Evolutionary conservation across 2,888 invertebrate genomes (phyloP).

Genomic region (Bombyx huttoni): DNA sequence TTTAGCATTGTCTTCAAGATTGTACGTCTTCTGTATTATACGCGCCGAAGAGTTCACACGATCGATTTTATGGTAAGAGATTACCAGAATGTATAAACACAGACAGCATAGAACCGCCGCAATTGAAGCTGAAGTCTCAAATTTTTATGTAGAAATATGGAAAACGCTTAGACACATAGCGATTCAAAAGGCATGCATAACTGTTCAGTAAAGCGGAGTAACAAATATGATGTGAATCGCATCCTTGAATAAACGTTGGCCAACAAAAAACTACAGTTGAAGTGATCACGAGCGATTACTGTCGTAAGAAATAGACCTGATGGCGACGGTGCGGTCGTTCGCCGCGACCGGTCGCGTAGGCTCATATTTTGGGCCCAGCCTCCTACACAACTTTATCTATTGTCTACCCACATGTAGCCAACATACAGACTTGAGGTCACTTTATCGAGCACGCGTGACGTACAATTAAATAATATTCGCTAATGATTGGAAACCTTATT

Average conservation of each 20-base stretch:
- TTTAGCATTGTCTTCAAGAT: too few species aligned
- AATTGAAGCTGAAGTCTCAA: too few species aligned
- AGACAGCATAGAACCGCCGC: too few species aligned
- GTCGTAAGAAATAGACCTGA: not conserved
- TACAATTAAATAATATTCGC: not conserved
- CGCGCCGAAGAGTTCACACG: too few species aligned
- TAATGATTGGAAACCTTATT: not conserved
- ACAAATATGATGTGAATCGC: too few species aligned
- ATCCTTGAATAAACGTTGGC: not conserved
- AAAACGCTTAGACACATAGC: too few species aligned
- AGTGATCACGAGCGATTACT: not conserved
- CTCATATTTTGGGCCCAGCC: conserved; percentile 47
- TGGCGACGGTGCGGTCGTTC: conserved; percentile 2
- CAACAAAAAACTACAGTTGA: not conserved
- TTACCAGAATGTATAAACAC: too few species aligned
- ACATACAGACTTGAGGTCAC: conserved; percentile 49
- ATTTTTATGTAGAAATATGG: too few species aligned
- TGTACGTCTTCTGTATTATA: too few species aligned
- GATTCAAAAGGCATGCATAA: too few species aligned
- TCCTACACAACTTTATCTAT: conserved; percentile 43
- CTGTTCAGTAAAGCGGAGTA: too few species aligned
- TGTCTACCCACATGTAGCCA: conserved; percentile 49
- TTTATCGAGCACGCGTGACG: conserved; percentile 13
- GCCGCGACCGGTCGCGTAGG: conserved; percentile 39
- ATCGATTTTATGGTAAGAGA: too few species aligned